Conservation (phyloP, 64 coral and sea anemone genomes). For the Montipora cactus region DNA sequence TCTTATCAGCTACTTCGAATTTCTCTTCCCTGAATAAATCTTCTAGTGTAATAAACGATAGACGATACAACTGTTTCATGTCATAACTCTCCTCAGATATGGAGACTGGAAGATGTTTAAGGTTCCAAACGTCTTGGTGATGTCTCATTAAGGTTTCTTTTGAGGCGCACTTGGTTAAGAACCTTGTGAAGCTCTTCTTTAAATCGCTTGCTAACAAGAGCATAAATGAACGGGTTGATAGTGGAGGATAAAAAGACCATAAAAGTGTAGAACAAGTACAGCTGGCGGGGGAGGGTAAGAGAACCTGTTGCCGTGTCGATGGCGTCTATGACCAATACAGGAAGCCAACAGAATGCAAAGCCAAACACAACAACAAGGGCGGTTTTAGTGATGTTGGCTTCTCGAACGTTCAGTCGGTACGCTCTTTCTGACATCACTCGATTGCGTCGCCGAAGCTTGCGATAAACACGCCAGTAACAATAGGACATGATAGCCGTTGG, state of each 20-base stretch:
- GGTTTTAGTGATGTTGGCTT: constrained; percentile 51
- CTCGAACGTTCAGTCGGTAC: constrained; percentile 17
- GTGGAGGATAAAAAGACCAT: constrained; percentile 44
- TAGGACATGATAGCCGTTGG: constrained; percentile 28
- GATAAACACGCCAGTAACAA: constrained; percentile 63
- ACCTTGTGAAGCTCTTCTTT: constrained; percentile 23
- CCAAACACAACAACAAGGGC: constrained; percentile 36
- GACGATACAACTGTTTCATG: too few relatives aligned
- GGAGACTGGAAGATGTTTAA: background rate
- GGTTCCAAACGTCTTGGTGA: background rate
- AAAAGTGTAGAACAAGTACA: constrained; percentile 57
- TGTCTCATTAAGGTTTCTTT: background rate
- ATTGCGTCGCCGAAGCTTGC: background rate
- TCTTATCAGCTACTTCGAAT: too few relatives aligned
- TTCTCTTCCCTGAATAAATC: too few relatives aligned
- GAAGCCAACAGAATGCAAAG: constrained; percentile 62
- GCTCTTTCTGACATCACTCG: background rate
- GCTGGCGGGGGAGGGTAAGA: constrained; percentile 24
- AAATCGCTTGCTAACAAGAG: constrained; percentile 55
- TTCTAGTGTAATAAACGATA: too few relatives aligned
- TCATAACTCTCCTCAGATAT: too few relatives aligned
- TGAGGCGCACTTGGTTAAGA: background rate
- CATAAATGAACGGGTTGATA: constrained; percentile 59
- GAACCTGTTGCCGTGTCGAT: constrained; percentile 17
- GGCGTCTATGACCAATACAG: constrained; percentile 58